Conservation (phyloP, 2,888 invertebrate species). For the Drosophila imparisetae region DNA sequence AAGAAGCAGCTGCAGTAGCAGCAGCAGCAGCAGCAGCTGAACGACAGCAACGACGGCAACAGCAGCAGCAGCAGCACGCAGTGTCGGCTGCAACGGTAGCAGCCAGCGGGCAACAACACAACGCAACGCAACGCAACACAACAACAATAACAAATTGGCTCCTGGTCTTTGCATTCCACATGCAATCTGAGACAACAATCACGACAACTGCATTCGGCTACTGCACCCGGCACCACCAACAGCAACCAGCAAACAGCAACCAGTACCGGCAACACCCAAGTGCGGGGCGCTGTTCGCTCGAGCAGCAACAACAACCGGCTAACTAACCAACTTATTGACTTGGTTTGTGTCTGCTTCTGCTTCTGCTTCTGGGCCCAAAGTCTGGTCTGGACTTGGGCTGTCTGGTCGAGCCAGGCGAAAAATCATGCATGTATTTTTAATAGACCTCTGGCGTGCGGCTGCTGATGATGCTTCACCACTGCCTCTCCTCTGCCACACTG, state of each 20-base stretch:
- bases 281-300: conserved; percentile 44
- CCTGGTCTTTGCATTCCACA: conserved; percentile 83
- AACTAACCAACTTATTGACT: conserved; percentile 63
- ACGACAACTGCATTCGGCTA: conserved; percentile 77
- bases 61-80: conserved; percentile 31
- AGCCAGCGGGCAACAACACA: conserved; percentile 67
- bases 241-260: conserved; percentile 5
- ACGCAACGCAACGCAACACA: conserved; percentile 20
- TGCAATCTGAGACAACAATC: conserved; percentile 80
- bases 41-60: conserved; percentile 28
- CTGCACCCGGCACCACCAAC: conserved; percentile 48
- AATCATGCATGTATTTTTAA: conserved; percentile 71
- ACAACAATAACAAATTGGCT: conserved; percentile 82
- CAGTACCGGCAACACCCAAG: conserved; percentile 62
- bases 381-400: conserved; percentile 52
- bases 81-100: conserved; percentile 71
- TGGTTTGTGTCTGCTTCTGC: conserved; percentile 41
- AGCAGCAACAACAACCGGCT: conserved; percentile 49
- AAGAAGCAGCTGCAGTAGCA: conserved; percentile 6
- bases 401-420: conserved; percentile 51
- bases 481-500: conserved; percentile 14
- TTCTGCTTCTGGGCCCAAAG: conserved; percentile 30
- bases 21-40: conserved; percentile 25
- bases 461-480: conserved; percentile 24
- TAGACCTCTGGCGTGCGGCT: conserved; percentile 58